Base-by-base conservation (phyloP, 2,113 vertebrate genomes). In the Sialia sialis region DNA sequence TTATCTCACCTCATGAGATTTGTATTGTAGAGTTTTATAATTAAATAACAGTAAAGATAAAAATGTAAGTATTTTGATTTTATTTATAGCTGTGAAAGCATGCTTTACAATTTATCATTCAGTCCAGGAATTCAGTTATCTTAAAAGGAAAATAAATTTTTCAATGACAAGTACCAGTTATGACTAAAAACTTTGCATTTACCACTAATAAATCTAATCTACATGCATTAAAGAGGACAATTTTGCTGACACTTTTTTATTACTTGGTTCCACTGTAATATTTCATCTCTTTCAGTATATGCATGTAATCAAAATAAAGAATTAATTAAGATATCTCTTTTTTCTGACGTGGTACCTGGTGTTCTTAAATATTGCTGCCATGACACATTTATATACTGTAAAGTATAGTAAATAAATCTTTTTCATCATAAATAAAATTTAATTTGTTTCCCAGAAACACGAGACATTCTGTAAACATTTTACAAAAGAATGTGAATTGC, bases 111-210 rank as follows among this genome's bases (percentile, higher is more conserved):
- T 87, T 70, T 86, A 23, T 84, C 55, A 59, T 67, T 91, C 48
- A 32, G 27, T 58, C 51, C n/a, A 81, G 69, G 16, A 81, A 89
- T 94, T 84, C 16, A 38, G 64, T 91, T 94, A 93, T 72, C 81
- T 89, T 91, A 85, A 91, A 84, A 87, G 23, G n/a, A 91, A 95
- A 87, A 48, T 82, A 68, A 68, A 68, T 91, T 91, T 93, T 96
- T 66, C 67, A 68, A 6, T 94, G 64, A 48, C 60, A 85, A 76
- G 36, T 87, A 59, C 15, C 29, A 77, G 22, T 90, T 92, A 73
- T 0, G 0, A 46, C 46, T 87, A 68, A 96, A 93, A 93, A 4
- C 22, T 86, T 72, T 64, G 60, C 17, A 43, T 69, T 95, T 87
- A 25, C 21, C 29, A 67, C 41, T 34, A 89, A 38, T 82, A 95